These are phyloP conservation scores for Neoitamus cyanurus DNA, from an alignment of 2,888 invertebrate species.

Conservation along the genomic window DNA sequence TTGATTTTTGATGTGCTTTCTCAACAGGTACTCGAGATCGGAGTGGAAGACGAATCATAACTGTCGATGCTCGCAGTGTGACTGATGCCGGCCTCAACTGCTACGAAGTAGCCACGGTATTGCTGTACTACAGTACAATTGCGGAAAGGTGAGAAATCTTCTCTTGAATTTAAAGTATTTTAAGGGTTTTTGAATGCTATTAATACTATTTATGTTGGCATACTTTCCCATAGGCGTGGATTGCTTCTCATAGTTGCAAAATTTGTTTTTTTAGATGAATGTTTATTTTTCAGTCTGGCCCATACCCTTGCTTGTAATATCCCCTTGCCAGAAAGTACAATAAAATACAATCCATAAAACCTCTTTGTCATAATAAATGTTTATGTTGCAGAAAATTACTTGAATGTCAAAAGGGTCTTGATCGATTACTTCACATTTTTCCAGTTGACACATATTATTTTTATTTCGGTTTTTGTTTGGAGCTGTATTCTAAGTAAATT, in stretches of 20 bases:
- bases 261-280: neutral
- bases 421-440: too few relatives aligned
- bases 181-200: conserved; percentile 8
- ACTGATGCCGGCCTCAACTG: conserved; percentile 71
- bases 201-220: neutral
- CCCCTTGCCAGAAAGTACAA: neutral
- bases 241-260: neutral
- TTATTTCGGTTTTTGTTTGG: too few relatives aligned
- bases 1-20: conserved; percentile 40
- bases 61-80: conserved; percentile 73
- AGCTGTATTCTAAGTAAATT: too few relatives aligned
- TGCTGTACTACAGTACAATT: conserved; percentile 78
- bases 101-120: conserved; percentile 76
- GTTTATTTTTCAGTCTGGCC: neutral
- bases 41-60: conserved; percentile 74
- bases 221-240: neutral
- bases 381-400: too few relatives aligned
- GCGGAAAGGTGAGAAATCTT: conserved; percentile 71
- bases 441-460: too few relatives aligned
- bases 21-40: conserved; percentile 75
- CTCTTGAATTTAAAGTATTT: conserved; percentile 3
- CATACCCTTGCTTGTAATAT: neutral
- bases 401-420: too few relatives aligned
- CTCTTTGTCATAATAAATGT: too few relatives aligned
- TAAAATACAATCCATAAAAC: too few relatives aligned